Evolutionary conservation across 1,140 invertebrate species (phyloP).

Genomic region (Drosophila ficusphila): DNA sequence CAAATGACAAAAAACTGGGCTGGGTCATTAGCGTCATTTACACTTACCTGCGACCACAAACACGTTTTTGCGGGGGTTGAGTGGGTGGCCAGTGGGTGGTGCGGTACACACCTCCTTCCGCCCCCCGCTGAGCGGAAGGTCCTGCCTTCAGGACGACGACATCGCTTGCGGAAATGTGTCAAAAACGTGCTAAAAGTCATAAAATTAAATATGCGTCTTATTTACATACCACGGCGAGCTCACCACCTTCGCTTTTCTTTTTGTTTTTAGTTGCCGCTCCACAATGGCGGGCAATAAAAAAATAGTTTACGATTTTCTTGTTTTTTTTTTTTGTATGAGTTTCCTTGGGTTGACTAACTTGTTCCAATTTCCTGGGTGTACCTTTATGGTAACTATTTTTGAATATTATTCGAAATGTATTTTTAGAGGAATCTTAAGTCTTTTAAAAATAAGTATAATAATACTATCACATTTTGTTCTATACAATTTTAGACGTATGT

Average conservation of each 20-base stretch:
- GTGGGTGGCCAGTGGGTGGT: background rate
- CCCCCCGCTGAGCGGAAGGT: constrained; percentile 11
- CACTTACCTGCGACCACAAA: constrained; percentile 58
- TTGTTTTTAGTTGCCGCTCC: background rate
- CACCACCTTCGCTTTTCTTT: constrained; percentile 6
- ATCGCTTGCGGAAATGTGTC: constrained; percentile 78
- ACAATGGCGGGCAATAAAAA: constrained; percentile 64
- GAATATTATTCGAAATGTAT: constrained; percentile 3
- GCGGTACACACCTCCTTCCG: constrained; percentile 7
- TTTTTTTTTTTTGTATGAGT: constrained; percentile 60
- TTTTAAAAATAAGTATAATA: background rate
- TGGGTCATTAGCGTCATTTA: constrained; percentile 82
- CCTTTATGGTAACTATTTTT: background rate
- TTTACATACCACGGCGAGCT: constrained; percentile 59
- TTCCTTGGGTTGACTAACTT: constrained; percentile 36
- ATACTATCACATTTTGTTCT: no score
- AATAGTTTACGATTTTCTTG: constrained; percentile 38
- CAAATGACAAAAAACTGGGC: constrained; percentile 78
- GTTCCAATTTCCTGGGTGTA: background rate
- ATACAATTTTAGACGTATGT: constrained; percentile 93
- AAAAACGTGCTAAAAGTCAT: constrained; percentile 83
- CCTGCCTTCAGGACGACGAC: constrained; percentile 38
- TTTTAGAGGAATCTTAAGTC: background rate
- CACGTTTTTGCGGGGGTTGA: constrained; percentile 2
- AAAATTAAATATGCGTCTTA: constrained; percentile 83